Conservation (phyloP, 1,140 invertebrate genomes). For the Maniola jurtina region DNA sequence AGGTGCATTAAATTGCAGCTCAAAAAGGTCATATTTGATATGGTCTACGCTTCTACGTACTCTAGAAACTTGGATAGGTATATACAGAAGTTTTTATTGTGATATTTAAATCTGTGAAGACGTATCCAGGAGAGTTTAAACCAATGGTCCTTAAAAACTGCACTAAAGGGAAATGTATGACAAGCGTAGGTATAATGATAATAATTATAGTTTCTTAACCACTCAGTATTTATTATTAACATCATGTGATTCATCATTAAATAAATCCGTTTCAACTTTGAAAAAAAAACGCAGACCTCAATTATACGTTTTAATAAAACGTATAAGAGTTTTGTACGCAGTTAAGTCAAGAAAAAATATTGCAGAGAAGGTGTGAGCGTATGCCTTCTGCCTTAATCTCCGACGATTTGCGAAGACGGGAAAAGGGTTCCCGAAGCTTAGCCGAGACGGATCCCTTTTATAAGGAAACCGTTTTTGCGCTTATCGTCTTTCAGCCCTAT, state of each 20-base stretch:
- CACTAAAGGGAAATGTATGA: too few relatives aligned
- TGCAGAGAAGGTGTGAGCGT: slow-evolving; percentile 66
- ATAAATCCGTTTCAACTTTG: background rate
- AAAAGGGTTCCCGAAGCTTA: slow-evolving; percentile 68
- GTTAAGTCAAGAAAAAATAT: slow-evolving; percentile 59
- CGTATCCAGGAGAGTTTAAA: too few relatives aligned
- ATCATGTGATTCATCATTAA: background rate
- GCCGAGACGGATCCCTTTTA: slow-evolving; percentile 54
- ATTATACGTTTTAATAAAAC: background rate
- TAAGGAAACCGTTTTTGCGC: slow-evolving; percentile 53
- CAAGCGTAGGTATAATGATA: too few relatives aligned
- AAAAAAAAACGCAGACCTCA: background rate
- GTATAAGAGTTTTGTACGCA: background rate
- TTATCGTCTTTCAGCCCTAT: slow-evolving; percentile 58
- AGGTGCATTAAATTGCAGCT: too few relatives aligned
- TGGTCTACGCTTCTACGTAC: too few relatives aligned
- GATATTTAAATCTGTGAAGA: too few relatives aligned
- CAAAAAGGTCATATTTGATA: too few relatives aligned
- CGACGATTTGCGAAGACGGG: slow-evolving; percentile 73
- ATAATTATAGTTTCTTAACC: too few relatives aligned
- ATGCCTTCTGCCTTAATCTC: slow-evolving; percentile 62
- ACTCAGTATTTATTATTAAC: too few relatives aligned
- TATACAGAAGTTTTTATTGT: too few relatives aligned
- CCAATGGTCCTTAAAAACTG: too few relatives aligned
- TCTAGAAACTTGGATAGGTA: too few relatives aligned